These are phyloP conservation scores for Porites lobata DNA, from an alignment of 92 coral and sea anemone genomes.

Conservation along the genomic window DNA sequence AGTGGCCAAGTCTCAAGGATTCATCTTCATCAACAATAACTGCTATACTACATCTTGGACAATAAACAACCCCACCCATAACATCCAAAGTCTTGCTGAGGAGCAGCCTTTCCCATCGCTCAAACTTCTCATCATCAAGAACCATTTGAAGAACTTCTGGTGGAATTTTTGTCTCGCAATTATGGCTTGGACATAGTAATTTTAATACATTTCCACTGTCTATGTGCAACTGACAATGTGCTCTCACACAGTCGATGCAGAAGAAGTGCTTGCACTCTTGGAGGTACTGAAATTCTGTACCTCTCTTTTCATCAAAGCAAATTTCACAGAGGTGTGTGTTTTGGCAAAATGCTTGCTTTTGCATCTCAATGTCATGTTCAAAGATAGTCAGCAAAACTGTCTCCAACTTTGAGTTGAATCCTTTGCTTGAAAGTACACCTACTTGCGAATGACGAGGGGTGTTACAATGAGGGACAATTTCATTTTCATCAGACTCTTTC, in stretches of 20 bases:
- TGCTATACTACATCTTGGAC: conserved; percentile 93
- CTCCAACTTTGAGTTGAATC: conserved; percentile 39
- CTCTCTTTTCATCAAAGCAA: conserved; percentile 90
- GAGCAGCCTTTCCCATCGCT: conserved; percentile 90
- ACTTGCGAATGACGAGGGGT: not conserved
- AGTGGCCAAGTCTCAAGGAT: conserved; percentile 85
- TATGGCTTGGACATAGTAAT: conserved; percentile 82
- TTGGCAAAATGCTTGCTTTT: conserved; percentile 71
- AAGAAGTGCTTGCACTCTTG: conserved; percentile 90
- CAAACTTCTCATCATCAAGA: conserved; percentile 74
- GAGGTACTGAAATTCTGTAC: conserved; percentile 78
- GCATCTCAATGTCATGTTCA: conserved; percentile 83
- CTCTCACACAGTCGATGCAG: conserved; percentile 84
- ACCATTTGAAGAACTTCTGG: conserved; percentile 80
- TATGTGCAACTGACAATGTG: conserved; percentile 87
- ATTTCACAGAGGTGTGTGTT: conserved; percentile 84
- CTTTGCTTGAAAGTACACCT: not conserved
- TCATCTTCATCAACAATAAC: conserved; percentile 90
- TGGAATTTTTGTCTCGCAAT: conserved; percentile 79
- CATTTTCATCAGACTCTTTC: conserved; percentile 51
- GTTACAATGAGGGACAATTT: not conserved
- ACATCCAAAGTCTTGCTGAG: conserved; percentile 86
- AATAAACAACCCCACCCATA: conserved; percentile 90
- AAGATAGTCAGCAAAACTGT: conserved; percentile 83
- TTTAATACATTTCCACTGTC: conserved; percentile 84